Evolutionary conservation across 2,113 vertebrate genomes (phyloP).

Genomic region (Macroglossus sobrinus): DNA sequence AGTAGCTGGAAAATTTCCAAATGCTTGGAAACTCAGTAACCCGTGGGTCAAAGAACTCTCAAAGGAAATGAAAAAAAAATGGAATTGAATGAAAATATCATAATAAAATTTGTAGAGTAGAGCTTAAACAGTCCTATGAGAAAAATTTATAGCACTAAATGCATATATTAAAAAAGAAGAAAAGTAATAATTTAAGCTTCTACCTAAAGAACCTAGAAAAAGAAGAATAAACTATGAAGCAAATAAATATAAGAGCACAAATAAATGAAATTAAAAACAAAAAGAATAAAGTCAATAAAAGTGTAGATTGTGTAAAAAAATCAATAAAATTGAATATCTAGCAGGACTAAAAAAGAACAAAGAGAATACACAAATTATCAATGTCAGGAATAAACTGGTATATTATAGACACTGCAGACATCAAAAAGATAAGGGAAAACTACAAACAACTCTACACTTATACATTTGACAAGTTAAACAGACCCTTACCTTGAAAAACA

Average conservation of each 20-base stretch:
- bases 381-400: background rate
- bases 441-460: background rate
- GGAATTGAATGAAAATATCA: background rate
- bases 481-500: background rate
- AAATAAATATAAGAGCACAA: background rate
- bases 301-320: background rate
- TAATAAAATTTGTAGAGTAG: background rate
- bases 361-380: background rate
- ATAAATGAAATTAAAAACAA: background rate
- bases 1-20: background rate
- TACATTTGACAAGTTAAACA: background rate
- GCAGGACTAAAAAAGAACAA: background rate
- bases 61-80: background rate
- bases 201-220: background rate
- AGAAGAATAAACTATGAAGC: background rate
- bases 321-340: background rate
- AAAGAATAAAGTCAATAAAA: background rate
- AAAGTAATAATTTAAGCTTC: background rate
- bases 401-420: background rate
- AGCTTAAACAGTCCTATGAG: background rate
- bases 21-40: background rate
- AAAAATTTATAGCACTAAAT: background rate
- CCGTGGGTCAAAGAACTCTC: background rate
- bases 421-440: background rate
- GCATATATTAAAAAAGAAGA: background rate